A percentile compares a stretch with the other conserved stretches of the same genome.
These are phyloP conservation scores for Babyrousa celebensis DNA, from an alignment of 2,797 vertebrate genomes.

Conservation along the genomic window DNA sequence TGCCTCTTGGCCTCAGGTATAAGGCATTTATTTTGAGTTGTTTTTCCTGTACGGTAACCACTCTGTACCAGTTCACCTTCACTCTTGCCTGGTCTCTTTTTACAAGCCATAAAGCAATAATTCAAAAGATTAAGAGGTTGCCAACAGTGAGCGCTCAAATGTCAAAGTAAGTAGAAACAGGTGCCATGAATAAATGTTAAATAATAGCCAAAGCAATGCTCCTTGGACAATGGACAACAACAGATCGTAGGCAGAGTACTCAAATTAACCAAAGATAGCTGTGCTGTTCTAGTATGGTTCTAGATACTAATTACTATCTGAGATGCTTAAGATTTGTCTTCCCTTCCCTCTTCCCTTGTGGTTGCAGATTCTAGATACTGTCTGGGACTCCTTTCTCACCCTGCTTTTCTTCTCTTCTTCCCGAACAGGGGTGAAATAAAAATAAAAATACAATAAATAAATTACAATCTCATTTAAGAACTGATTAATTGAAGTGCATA, in stretches of 20 bases:
- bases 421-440: conserved; percentile 27
- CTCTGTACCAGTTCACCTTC: conserved; percentile 45
- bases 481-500: background rate
- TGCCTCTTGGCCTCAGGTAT: background rate
- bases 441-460: conserved; percentile 31
- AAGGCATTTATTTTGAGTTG: conserved; percentile 49
- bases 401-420: background rate
- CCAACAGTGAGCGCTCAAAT: conserved; percentile 51
- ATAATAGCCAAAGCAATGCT: conserved; percentile 34
- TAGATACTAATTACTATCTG: conserved; percentile 9
- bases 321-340: background rate
- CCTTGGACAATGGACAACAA: background rate
- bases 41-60: conserved; percentile 58
- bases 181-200: conserved; percentile 64
- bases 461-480: conserved; percentile 37
- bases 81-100: conserved; percentile 47
- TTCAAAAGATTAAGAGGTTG: conserved; percentile 51
- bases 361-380: background rate
- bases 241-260: background rate
- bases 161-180: conserved; percentile 64
- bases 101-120: conserved; percentile 57
- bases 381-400: background rate
- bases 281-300: background rate
- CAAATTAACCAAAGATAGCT: conserved; percentile 29
- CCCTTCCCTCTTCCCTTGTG: conserved; percentile 13